Evolutionary conservation across 2,113 vertebrate species (phyloP).

Genomic region (Gasterosteus aculeatus): DNA sequence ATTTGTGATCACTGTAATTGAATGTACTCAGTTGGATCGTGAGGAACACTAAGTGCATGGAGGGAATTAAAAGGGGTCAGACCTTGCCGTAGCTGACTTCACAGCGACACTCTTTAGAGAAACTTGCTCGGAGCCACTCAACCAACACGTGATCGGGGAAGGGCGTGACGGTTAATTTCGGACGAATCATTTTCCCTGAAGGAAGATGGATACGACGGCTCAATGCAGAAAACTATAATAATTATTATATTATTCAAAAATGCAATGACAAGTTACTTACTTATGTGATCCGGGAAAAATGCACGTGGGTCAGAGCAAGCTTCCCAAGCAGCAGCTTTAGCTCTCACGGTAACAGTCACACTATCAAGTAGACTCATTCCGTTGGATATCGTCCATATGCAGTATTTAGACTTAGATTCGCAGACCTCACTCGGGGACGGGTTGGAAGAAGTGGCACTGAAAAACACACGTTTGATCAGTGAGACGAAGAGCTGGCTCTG

Average conservation of each 20-base stretch:
- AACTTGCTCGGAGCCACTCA: background rate
- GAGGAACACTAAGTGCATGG: background rate
- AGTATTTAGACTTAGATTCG: background rate
- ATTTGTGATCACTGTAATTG: background rate
- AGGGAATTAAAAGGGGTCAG: background rate
- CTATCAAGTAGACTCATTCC: accelerated
- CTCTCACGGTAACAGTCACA: slow-evolving; percentile 46
- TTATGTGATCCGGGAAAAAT: slow-evolving; percentile 8
- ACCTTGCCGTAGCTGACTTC: slow-evolving; percentile 70
- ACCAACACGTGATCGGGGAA: slow-evolving; percentile 31
- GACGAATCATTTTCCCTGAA: slow-evolving; percentile 56
- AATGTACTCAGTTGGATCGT: background rate
- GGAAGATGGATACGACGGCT: background rate
- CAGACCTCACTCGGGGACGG: accelerated
- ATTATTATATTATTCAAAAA: background rate
- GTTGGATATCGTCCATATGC: background rate
- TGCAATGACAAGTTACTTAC: slow-evolving; percentile 46
- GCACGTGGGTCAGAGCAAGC: slow-evolving; percentile 33
- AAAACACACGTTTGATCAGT: slow-evolving; percentile 30
- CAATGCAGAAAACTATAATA: background rate
- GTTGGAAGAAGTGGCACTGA: background rate
- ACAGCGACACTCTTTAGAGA: background rate
- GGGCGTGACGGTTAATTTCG: background rate
- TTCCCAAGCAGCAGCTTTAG: slow-evolving; percentile 45
- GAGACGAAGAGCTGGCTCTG: background rate